Evolutionary conservation across 2,888 invertebrate species (phyloP).

Genomic region (Ellobium chinense): DNA sequence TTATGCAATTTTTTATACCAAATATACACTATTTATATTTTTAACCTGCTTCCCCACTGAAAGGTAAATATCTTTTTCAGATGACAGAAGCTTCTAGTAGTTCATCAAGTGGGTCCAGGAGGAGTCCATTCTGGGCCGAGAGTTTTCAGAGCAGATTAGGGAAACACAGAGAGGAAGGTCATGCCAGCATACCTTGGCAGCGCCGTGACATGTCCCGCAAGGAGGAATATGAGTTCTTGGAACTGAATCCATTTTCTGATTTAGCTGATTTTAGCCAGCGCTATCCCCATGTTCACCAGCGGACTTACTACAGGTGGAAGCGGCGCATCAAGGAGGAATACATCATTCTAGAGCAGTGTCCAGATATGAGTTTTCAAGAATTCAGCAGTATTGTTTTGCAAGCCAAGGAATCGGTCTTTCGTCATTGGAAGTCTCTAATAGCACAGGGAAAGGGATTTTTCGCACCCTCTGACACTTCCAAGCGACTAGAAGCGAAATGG

Average conservation of each 20-base stretch:
- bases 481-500: slow-evolving; percentile 37
- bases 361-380: slow-evolving; percentile 50
- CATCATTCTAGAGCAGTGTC: slow-evolving; percentile 55
- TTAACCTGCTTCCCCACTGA: no score
- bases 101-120: slow-evolving; percentile 6
- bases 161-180: slow-evolving; percentile 32
- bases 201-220: slow-evolving; percentile 55
- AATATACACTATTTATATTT: no score
- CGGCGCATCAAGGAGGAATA: slow-evolving; percentile 56
- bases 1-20: no score
- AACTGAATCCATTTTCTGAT: slow-evolving; percentile 55
- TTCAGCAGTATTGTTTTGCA: slow-evolving; percentile 52
- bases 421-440: slow-evolving; percentile 52
- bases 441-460: slow-evolving; percentile 51
- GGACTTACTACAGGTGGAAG: slow-evolving; percentile 58
- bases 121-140: slow-evolving; percentile 20
- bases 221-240: slow-evolving; percentile 55
- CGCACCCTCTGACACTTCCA: slow-evolving; percentile 43
- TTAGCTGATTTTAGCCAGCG: slow-evolving; percentile 52
- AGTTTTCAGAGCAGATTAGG: background rate
- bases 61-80: no score
- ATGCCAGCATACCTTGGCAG: slow-evolving; percentile 45
- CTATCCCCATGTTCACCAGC: slow-evolving; percentile 54
- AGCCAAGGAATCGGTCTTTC: slow-evolving; percentile 52
- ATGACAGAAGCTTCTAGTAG: background rate